Evolutionary conservation across 1,140 invertebrate species (phyloP), one percentile per base, ranked within the genome.

Genomic region (Maniola jurtina): DNA sequence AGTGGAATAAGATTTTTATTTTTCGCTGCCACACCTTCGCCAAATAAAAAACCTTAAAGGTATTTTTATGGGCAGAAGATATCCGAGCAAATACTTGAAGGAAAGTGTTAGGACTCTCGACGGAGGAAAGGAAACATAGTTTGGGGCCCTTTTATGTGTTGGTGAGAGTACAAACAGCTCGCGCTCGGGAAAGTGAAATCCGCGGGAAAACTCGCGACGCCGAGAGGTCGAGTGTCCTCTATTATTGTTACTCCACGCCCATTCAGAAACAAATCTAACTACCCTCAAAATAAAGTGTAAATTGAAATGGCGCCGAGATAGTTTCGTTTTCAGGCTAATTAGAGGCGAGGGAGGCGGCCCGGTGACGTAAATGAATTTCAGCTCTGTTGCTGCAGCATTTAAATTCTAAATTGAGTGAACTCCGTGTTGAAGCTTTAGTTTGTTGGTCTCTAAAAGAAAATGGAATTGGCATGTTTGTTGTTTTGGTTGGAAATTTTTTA

Each of bases 251-350:
- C 42, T 13, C 11, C 8, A 45, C 0, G 14, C 10, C 33, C 65
- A 69, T 35, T 16, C 69, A 10, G 78, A 68, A 64, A 48, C 40
- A 64, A 72, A 77, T 72, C 71, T 81, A 80, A 67, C 34, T 59
- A 33, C 47, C 5, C 34, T n/a, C 15, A 42, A 48, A 48, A 68
- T 77, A 88, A 59, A 73, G 80, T 74, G 62, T 48, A 72, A 60
- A 82, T 72, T 83, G 47, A 52, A 16, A 47, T 58, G 42, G 10
- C 11, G 42, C 10, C 34, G 42, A 56, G 64, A 77, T 86, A 85
- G 83, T 88, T 85, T 80, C 80, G 80, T 86, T 86, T 89, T 86
- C 78, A 86, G 80, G 86, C 86, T 89, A 89, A 89, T 89, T 89
- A 89, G 82, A 76, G 73, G 63, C 75, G 73, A 78, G 80, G 79